Evolutionary conservation across 2,113 vertebrate genomes (phyloP).

Genomic region (Alouatta palliata): DNA sequence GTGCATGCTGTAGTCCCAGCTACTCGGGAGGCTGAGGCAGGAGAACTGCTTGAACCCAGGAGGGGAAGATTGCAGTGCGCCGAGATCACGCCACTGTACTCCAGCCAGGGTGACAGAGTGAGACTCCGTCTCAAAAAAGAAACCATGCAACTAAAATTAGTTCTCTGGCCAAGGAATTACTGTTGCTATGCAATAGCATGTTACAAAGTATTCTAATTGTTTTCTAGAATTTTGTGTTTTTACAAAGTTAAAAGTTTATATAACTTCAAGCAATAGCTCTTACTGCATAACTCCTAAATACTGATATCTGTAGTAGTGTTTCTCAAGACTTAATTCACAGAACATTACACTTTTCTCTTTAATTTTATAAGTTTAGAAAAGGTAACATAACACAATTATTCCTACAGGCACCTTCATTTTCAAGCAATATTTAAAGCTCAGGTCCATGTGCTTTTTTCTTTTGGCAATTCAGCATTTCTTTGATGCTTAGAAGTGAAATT

Average conservation of each 20-base stretch:
- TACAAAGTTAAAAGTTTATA: neutral
- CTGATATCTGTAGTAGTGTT: neutral
- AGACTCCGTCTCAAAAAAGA: neutral
- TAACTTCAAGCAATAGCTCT: neutral
- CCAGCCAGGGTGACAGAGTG: too few relatives aligned
- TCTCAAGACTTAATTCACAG: neutral
- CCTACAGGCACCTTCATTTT: neutral
- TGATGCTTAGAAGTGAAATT: neutral
- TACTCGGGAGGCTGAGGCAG: too few relatives aligned
- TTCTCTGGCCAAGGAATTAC: neutral
- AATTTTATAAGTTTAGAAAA: neutral
- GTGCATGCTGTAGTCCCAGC: too few relatives aligned
- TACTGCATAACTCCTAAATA: neutral
- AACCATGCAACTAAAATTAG: neutral
- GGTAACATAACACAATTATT: neutral
- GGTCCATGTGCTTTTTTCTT: neutral
- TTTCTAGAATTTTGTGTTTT: neutral
- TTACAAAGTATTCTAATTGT: neutral
- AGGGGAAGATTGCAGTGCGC: too few relatives aligned
- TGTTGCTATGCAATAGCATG: neutral
- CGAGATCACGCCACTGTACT: too few relatives aligned
- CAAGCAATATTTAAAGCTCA: neutral
- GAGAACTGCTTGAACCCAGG: too few relatives aligned
- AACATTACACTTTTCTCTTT: neutral
- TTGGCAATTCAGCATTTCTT: neutral